Evolutionary conservation across 2,888 invertebrate genomes (phyloP).

Genomic region (Sepioteuthis lessoniana): DNA sequence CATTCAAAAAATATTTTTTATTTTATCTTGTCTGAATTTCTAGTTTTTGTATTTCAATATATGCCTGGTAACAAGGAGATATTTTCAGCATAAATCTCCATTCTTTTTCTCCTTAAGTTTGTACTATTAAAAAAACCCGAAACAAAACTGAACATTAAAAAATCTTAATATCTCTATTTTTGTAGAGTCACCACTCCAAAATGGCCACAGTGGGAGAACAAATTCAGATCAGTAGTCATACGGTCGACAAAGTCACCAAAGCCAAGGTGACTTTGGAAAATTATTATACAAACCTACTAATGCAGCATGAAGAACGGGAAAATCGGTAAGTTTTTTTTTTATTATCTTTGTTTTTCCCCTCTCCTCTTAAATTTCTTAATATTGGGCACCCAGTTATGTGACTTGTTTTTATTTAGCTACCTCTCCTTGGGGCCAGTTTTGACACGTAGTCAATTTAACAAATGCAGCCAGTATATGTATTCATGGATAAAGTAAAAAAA

Average conservation of each 20-base stretch:
- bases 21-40: not conserved
- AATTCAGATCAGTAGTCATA: conserved; percentile 87
- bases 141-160: no score
- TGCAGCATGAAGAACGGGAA: conserved; percentile 97
- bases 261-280: conserved; percentile 98
- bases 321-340: conserved; percentile 82
- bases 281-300: conserved; percentile 98
- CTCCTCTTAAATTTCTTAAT: not conserved
- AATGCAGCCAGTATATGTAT: no score
- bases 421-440: no score
- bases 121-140: no score
- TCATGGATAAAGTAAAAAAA: no score
- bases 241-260: conserved; percentile 98
- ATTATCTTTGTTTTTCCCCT: not conserved
- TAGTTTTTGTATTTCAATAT: not conserved
- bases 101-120: no score
- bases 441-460: no score
- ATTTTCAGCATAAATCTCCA: not conserved
- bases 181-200: conserved; percentile 72
- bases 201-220: conserved; percentile 76
- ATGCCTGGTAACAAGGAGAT: not conserved
- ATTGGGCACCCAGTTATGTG: no score
- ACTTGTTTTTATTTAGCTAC: no score
- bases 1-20: not conserved
- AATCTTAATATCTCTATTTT: conserved; percentile 46